phyloP scores from a whole-genome alignment of 2,113 vertebrate genomes.

The Clarias batrachus region DNA sequence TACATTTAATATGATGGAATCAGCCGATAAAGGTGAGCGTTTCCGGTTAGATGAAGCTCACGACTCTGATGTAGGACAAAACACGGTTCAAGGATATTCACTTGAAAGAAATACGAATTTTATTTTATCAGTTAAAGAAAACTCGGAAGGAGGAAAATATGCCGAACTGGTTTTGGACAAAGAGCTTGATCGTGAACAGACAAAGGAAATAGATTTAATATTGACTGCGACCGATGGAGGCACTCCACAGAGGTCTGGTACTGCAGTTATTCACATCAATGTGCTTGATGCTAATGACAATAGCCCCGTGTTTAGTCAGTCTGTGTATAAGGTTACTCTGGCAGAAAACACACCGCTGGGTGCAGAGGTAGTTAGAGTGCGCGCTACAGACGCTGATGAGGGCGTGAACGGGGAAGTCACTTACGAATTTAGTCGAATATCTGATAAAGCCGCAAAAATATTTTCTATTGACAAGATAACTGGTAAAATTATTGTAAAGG shows the following conservation, averaged over 20 bases:
- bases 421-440: constrained; percentile 6
- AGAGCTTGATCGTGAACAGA: constrained; percentile 66
- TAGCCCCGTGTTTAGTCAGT: no score
- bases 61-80: constrained; percentile 67
- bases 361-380: no score
- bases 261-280: no score
- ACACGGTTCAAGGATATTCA: constrained; percentile 73
- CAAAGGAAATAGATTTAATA: constrained; percentile 62
- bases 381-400: not conserved
- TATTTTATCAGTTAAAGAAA: constrained; percentile 56
- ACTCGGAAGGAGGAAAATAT: constrained; percentile 54
- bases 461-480: not conserved
- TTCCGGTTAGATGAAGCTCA: constrained; percentile 62
- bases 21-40: constrained; percentile 58
- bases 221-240: constrained; percentile 76
- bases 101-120: constrained; percentile 60
- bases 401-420: constrained; percentile 2
- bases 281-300: no score
- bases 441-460: not conserved
- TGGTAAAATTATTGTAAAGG: not conserved
- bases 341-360: no score
- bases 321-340: no score
- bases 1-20: constrained; percentile 66
- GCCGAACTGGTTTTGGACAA: constrained; percentile 68
- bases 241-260: constrained; percentile 57